phyloP scores from a whole-genome alignment of 2,797 vertebrate species.

The Stomatorhinus walkeri region DNA sequence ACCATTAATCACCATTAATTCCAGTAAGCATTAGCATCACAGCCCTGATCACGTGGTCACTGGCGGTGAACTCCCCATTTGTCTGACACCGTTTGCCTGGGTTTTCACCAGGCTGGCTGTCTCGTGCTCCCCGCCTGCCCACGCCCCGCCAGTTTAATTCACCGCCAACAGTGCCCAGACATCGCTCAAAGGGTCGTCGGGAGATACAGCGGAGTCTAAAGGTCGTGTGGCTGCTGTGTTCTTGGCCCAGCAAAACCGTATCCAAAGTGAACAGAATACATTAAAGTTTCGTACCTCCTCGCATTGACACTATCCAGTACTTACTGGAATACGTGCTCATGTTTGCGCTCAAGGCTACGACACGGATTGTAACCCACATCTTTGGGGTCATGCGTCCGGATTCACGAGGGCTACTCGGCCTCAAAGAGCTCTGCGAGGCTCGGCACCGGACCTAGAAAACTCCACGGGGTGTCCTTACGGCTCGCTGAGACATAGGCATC shows the following conservation, averaged over 20 bases:
- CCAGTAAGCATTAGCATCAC: not conserved
- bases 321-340: not conserved
- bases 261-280: not conserved
- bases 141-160: not conserved
- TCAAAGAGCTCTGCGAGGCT: not conserved
- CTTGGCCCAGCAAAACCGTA: not conserved
- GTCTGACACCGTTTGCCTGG: not conserved
- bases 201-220: not conserved
- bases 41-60: not conserved
- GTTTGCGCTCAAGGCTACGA: not conserved
- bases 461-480: not conserved
- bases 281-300: not conserved
- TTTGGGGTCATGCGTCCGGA: not conserved
- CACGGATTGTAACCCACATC: not conserved
- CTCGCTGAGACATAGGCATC: not conserved
- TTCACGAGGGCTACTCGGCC: not conserved
- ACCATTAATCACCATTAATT: not conserved
- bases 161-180: not conserved
- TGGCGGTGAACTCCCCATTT: not conserved
- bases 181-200: not conserved
- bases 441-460: not conserved
- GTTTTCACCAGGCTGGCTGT: not conserved
- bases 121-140: not conserved
- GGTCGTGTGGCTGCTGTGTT: not conserved
- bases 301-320: not conserved